phyloP scores from a whole-genome alignment of 2,888 invertebrate genomes.

The Athrips mouffetella region DNA sequence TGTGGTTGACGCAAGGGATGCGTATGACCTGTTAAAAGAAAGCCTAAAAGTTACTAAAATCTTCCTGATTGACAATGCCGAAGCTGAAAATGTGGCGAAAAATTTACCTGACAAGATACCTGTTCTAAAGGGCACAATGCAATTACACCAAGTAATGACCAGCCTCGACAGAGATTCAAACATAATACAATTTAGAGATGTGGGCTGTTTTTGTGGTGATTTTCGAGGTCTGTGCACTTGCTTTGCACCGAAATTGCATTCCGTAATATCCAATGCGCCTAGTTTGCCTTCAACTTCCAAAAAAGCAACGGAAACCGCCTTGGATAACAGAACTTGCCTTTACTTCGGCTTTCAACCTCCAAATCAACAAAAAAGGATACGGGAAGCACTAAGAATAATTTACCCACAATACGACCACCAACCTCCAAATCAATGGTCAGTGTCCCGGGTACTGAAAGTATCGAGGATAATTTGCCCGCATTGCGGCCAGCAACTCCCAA shows the following conservation, averaged over 20 bases:
- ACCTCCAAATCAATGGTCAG: background rate
- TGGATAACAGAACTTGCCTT: conserved; percentile 2
- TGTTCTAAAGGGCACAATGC: conserved; percentile 7
- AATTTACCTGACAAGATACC: no score
- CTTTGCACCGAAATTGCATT: conserved; percentile 4
- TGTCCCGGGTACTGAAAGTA: background rate
- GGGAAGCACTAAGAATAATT: background rate
- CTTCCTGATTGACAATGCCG: no score
- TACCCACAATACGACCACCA: background rate
- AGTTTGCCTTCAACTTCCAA: background rate
- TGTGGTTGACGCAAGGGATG: no score
- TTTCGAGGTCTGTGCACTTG: conserved; percentile 4
- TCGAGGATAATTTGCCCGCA: background rate
- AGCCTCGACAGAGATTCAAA: background rate
- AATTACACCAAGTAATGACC: conserved; percentile 9
- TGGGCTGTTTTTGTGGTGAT: conserved; percentile 7
- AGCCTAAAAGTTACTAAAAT: no score
- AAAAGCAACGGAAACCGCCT: background rate
- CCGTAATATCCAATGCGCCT: background rate
- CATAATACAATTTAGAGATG: conserved; percentile 3
- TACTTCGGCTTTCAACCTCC: background rate
- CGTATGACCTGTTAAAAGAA: no score
- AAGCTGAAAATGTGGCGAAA: no score
- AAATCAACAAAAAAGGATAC: background rate
- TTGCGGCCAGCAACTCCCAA: background rate